These are phyloP conservation scores for Papilio machaon DNA, from an alignment of 1,140 invertebrate species.

Conservation along the genomic window DNA sequence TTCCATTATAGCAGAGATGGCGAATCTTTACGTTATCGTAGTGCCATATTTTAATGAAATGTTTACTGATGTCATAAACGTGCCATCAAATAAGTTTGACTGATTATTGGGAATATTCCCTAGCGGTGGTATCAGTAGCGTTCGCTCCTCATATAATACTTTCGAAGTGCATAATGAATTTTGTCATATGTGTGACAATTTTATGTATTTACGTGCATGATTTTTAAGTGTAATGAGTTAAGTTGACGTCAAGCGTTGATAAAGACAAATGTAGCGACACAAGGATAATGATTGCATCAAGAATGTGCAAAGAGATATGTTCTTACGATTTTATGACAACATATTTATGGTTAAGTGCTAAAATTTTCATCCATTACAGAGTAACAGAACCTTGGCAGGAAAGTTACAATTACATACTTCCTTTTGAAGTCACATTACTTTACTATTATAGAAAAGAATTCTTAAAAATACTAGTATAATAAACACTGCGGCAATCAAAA, in stretches of 20 bases:
- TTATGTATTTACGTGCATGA: not conserved
- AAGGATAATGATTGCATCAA: constrained; percentile 4
- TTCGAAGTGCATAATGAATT: no score
- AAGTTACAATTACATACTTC: no score
- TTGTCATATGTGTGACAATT: not conserved
- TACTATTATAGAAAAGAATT: not conserved
- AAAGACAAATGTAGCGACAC: not conserved
- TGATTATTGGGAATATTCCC: no score
- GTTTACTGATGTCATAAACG: no score
- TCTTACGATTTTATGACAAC: not conserved
- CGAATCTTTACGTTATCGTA: no score
- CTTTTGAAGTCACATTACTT: not conserved
- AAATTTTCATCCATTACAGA: not conserved
- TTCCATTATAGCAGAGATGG: no score
- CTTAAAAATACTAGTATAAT: not conserved
- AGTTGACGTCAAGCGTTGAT: constrained; percentile 7
- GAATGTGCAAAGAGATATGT: not conserved
- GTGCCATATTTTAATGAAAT: no score
- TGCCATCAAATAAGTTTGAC: no score
- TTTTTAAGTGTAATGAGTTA: not conserved
- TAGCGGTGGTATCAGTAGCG: no score
- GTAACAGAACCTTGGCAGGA: not conserved
- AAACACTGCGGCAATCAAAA: not conserved
- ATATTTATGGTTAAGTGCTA: not conserved
- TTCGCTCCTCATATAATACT: no score